phyloP scores from a whole-genome alignment of 2,888 invertebrate genomes.

The Spilosoma lubricipeda region DNA sequence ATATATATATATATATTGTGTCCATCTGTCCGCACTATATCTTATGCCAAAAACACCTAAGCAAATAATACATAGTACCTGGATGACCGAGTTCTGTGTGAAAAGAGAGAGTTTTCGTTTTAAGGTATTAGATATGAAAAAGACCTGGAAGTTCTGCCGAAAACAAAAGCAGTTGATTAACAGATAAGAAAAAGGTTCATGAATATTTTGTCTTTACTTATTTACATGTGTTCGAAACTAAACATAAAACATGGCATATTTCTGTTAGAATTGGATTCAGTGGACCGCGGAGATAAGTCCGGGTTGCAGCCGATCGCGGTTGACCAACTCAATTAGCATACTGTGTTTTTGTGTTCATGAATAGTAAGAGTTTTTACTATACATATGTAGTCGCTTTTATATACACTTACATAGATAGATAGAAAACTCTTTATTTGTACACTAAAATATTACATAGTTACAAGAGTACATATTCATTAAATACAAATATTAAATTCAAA shows the following conservation, averaged over 20 bases:
- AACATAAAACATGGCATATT: not conserved
- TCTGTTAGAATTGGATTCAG: not conserved
- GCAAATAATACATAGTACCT: too few relatives aligned
- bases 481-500: too few relatives aligned
- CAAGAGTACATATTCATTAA: too few relatives aligned
- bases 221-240: not conserved
- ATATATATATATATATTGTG: too few relatives aligned
- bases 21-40: too few relatives aligned
- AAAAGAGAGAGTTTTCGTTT: too few relatives aligned
- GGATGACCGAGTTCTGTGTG: too few relatives aligned
- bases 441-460: too few relatives aligned
- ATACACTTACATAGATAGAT: too few relatives aligned
- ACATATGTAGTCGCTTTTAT: not conserved
- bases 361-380: not conserved
- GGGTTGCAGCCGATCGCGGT: not conserved
- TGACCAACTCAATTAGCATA: not conserved
- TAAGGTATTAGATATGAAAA: too few relatives aligned
- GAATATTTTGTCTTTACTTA: not conserved
- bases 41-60: too few relatives aligned
- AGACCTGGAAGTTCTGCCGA: not conserved
- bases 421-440: too few relatives aligned
- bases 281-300: not conserved
- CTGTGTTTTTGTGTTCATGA: not conserved
- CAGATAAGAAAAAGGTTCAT: not conserved
- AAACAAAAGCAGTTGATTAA: not conserved